Conservation (phyloP, 2,113 vertebrate genomes). For the Cryptotis parvus region DNA sequence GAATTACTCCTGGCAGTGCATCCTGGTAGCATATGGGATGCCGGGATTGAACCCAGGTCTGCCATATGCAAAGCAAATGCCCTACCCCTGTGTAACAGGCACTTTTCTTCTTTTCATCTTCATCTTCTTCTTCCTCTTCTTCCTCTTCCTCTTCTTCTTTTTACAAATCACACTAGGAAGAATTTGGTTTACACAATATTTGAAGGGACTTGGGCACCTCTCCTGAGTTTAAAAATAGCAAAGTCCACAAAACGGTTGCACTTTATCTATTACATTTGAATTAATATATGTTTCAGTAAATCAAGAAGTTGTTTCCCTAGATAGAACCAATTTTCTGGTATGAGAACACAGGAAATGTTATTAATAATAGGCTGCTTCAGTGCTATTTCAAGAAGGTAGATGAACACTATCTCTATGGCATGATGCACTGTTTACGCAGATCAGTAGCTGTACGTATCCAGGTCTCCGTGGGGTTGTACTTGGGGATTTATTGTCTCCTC, state of each 20-base stretch:
- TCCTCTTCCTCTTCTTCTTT: no score
- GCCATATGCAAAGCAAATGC: no score
- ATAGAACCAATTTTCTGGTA: slow-evolving; percentile 74
- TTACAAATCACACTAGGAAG: not conserved
- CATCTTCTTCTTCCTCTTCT: no score
- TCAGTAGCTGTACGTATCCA: not conserved
- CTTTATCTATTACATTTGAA: slow-evolving; percentile 31
- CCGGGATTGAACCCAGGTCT: no score
- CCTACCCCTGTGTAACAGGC: not conserved
- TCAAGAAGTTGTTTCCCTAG: slow-evolving; percentile 35
- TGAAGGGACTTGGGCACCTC: not conserved
- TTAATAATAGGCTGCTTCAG: slow-evolving; percentile 78
- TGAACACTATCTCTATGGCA: slow-evolving; percentile 32
- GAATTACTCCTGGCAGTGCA: no score
- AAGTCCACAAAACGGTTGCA: not conserved
- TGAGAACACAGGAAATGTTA: slow-evolving; percentile 68
- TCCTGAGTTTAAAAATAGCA: slow-evolving; percentile 18
- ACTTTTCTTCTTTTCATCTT: no score
- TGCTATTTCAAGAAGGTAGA: slow-evolving; percentile 53
- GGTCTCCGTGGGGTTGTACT: slow-evolving; percentile 35
- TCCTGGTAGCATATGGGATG: no score
- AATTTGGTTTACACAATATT: not conserved
- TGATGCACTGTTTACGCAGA: slow-evolving; percentile 71
- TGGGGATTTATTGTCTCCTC: slow-evolving; percentile 64
- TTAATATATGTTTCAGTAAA: slow-evolving; percentile 25